phyloP scores from a whole-genome alignment of 2,888 invertebrate genomes.

The Mallateleia sp. region DNA sequence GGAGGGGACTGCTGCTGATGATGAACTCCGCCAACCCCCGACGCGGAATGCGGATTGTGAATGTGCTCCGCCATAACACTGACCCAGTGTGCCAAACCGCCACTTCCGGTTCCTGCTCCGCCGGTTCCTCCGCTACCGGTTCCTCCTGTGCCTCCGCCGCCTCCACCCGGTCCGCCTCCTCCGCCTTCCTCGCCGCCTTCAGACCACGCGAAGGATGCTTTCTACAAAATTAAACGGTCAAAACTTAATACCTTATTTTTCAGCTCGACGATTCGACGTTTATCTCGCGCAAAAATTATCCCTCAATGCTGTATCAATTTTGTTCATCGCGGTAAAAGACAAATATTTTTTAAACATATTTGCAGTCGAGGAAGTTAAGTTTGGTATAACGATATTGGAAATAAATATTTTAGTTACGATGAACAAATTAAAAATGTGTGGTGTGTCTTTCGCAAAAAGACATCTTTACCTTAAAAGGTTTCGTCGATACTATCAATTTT shows the following conservation, averaged over 20 bases:
- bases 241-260: no score
- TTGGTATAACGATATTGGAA: no score
- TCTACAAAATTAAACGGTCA: conserved; percentile 88
- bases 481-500: conserved; percentile 86
- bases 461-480: conserved; percentile 63
- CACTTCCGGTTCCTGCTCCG: conserved; percentile 85
- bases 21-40: conserved; percentile 91
- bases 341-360: no score
- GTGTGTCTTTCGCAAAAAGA: conserved; percentile 20
- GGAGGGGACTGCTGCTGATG: no score
- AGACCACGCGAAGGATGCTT: conserved; percentile 90
- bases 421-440: no score
- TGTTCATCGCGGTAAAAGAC: no score
- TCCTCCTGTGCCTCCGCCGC: conserved; percentile 88
- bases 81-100: conserved; percentile 98
- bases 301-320: no score
- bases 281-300: no score
- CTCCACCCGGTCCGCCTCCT: conserved; percentile 90
- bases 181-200: conserved; percentile 91
- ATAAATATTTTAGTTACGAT: no score
- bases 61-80: conserved; percentile 99
- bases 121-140: conserved; percentile 90
- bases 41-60: conserved; percentile 94
- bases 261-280: no score
- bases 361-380: no score